phyloP scores from a whole-genome alignment of 1,140 invertebrate genomes.

The Zaprionus capensis region DNA sequence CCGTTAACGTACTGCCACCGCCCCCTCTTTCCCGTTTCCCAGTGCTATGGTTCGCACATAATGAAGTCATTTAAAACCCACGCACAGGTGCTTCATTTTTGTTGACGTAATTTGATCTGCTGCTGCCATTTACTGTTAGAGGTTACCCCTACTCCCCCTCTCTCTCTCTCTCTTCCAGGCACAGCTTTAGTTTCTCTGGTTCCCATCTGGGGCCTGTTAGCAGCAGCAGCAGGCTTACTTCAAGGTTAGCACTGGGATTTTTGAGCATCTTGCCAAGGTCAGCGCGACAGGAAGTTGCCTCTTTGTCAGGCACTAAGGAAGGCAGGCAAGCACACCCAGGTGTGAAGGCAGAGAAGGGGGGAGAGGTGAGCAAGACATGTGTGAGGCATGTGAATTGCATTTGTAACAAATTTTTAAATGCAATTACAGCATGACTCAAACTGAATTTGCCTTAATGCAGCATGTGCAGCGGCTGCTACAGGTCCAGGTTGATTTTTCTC shows the following conservation, averaged over 20 bases:
- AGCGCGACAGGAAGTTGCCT: constrained; percentile 1
- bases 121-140: constrained; percentile 49
- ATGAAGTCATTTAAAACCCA: constrained; percentile 61
- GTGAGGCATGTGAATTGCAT: not conserved
- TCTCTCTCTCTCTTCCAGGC: not conserved
- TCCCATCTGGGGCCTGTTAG: not conserved
- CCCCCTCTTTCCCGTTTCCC: not conserved
- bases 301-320: not conserved
- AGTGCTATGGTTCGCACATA: constrained; percentile 8
- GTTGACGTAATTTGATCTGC: constrained; percentile 76
- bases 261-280: constrained; percentile 7
- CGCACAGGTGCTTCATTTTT: constrained; percentile 68
- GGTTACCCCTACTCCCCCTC: not conserved
- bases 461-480: not conserved
- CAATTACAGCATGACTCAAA: constrained; percentile 2
- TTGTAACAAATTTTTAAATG: constrained; percentile 1
- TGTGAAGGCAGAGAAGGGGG: not conserved
- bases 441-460: constrained; percentile 15
- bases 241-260: not conserved
- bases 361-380: not conserved
- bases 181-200: not conserved
- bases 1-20: not conserved
- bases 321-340: not conserved
- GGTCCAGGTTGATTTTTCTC: not conserved
- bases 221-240: not conserved